Evolutionary conservation across 2,797 vertebrate genomes (phyloP).

Genomic region (Danio kyathit): DNA sequence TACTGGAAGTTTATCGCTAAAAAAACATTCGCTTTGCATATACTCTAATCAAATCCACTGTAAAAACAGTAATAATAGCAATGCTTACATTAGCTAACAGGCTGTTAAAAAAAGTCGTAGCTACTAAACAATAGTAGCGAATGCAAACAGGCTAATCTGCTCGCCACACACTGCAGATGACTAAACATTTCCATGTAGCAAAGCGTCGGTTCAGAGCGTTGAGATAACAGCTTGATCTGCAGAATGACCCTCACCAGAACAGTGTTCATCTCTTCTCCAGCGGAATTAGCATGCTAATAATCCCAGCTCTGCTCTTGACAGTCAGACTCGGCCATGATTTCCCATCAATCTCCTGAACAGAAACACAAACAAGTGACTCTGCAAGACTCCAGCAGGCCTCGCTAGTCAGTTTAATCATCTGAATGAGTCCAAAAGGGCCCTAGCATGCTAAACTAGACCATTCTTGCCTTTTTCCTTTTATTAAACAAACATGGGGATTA

Average conservation of each 20-base stretch:
- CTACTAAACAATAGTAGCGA: background rate
- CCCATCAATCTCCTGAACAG: conserved; percentile 25
- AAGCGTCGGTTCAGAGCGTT: background rate
- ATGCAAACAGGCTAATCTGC: conserved; percentile 25
- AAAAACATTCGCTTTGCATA: too few species aligned
- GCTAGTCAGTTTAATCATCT: background rate
- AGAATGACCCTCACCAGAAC: conserved; percentile 14
- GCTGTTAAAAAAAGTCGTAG: background rate
- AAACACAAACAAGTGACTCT: conserved; percentile 2
- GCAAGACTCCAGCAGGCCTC: background rate
- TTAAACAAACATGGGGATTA: too few species aligned
- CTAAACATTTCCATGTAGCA: conserved; percentile 21
- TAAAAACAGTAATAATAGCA: background rate
- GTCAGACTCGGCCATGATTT: conserved; percentile 6
- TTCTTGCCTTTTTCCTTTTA: too few species aligned
- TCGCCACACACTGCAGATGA: background rate
- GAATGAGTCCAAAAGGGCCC: too few species aligned
- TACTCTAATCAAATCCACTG: background rate
- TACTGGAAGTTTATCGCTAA: too few species aligned
- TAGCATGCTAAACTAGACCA: too few species aligned
- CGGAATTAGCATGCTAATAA: conserved; percentile 49
- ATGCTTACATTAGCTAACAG: conserved; percentile 8
- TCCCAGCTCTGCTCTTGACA: conserved; percentile 10
- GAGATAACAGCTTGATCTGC: conserved; percentile 1
- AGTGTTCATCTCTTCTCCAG: background rate